Base-by-base conservation (phyloP, 2,113 vertebrate species). In the Willisornis vidua region DNA sequence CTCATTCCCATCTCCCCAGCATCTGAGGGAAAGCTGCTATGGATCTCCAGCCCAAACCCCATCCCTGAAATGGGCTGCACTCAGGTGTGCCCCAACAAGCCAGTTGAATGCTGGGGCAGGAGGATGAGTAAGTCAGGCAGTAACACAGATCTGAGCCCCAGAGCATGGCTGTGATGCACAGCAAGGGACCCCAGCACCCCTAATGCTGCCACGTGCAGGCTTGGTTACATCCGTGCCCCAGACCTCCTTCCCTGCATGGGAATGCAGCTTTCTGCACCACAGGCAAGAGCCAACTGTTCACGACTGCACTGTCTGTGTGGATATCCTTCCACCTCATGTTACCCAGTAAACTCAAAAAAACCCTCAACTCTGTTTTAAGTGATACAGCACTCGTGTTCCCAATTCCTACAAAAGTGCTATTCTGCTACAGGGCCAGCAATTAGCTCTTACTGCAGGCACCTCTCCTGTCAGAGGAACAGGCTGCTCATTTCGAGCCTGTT, bases 241-340 rank as follows among this genome's bases (percentile, higher is more conserved):
- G 8, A 28, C 19, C 33, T 33, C 79, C 46, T 39, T 63, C 24
- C 3, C 46, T 74, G 62, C 13, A 63, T 11, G 66, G 48, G 29
- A 80, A 79, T 1, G 2, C 19, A 18, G 3, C 12, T 12, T 26
- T 25, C 45, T 4, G 3, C 49, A 86, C 39, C 67, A 37, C 59
- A 52, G 57, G 68, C 7, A 2, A 72, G 52, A 46, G 31, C 37
- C 52, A n/a, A 66, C 39, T 46, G 70, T 24, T 41, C 19, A 68
- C 0, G 0, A 59, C 52, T 66, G 10, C 9, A 1, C 0, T 3
- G n/a, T 12, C 63, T 54, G 10, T 2, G 18, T 24, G 35, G 25
- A 71, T 28, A 19, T 68, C 25, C 65, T 78, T 90, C 28, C 52
- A 66, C 61, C 41, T 84, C 37, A 52, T 62, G 43, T 11, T 7